Conservation (phyloP, 2,113 vertebrate genomes). For the Neopipo cinnamomea region DNA sequence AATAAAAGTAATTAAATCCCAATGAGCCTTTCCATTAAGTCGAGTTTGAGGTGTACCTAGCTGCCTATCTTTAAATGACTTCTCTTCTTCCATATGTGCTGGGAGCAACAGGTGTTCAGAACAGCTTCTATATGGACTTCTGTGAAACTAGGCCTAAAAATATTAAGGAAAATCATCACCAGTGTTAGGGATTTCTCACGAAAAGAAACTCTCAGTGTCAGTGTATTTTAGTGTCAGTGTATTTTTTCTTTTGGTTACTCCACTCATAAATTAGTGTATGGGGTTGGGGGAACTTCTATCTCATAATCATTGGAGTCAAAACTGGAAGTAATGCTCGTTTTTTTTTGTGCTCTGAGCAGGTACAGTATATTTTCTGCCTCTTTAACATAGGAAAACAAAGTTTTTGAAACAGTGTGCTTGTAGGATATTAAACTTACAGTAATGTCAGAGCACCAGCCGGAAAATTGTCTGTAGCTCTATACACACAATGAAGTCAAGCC, state of each 20-base stretch:
- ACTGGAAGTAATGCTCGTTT: background rate
- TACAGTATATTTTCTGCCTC: background rate
- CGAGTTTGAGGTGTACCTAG: rapidly evolving
- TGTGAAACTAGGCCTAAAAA: background rate
- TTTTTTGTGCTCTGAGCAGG: background rate
- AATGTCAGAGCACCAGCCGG: background rate
- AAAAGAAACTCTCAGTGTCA: background rate
- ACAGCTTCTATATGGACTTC: background rate
- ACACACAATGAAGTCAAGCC: background rate
- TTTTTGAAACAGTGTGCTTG: background rate
- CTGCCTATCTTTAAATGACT: background rate
- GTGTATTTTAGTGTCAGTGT: background rate
- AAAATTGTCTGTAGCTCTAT: background rate
- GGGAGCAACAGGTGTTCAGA: background rate
- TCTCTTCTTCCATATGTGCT: rapidly evolving
- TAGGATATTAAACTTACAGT: background rate
- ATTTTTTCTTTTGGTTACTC: background rate
- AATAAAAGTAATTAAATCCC: background rate
- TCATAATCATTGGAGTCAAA: background rate
- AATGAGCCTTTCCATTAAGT: rapidly evolving
- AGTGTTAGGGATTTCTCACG: background rate
- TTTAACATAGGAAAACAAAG: background rate
- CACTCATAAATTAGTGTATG: too few species aligned
- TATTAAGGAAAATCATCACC: background rate
- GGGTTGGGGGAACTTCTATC: background rate